Conservation (phyloP, 2,113 vertebrate species). For the Tor tambroides region DNA sequence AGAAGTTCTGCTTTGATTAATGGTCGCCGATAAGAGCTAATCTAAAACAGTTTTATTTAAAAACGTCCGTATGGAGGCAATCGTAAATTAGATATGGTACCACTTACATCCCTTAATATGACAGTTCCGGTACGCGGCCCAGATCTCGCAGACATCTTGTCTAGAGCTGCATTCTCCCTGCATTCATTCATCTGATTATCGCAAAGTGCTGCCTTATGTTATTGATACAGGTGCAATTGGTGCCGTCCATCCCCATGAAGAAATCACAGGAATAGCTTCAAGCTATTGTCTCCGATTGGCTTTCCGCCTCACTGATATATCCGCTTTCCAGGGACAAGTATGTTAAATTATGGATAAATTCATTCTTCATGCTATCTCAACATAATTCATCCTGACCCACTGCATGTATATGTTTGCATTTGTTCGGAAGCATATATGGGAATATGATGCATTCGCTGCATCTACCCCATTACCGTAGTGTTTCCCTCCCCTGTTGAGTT, state of each 20-base stretch:
- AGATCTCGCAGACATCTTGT: slow-evolving; percentile 18
- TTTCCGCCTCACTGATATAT: slow-evolving; percentile 10
- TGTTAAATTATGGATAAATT: slow-evolving; percentile 20
- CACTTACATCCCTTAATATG: slow-evolving; percentile 46
- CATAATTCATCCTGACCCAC: slow-evolving; percentile 48
- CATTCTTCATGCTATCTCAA: slow-evolving; percentile 21
- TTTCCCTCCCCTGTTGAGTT: slow-evolving; percentile 56
- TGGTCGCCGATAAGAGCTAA: slow-evolving; percentile 24
- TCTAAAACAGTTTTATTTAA: slow-evolving; percentile 32
- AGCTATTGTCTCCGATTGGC: slow-evolving; percentile 44
- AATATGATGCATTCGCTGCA: slow-evolving; percentile 32
- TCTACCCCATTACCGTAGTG: slow-evolving; percentile 18
- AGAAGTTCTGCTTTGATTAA: slow-evolving; percentile 40
- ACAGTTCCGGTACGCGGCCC: slow-evolving; percentile 28
- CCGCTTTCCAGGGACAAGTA: not conserved
- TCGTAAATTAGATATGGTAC: slow-evolving; percentile 45
- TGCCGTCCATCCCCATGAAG: slow-evolving; percentile 29
- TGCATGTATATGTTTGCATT: slow-evolving; percentile 20
- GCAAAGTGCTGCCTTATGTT: slow-evolving; percentile 42
- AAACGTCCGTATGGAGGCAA: slow-evolving; percentile 34
- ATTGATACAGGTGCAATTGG: slow-evolving; percentile 69
- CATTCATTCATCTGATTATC: slow-evolving; percentile 38
- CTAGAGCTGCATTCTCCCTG: slow-evolving; percentile 25
- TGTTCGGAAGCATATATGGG: slow-evolving; percentile 24
- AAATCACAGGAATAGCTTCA: slow-evolving; percentile 47